phyloP scores from a whole-genome alignment of 2,113 vertebrate species.

The Thermophis baileyi region DNA sequence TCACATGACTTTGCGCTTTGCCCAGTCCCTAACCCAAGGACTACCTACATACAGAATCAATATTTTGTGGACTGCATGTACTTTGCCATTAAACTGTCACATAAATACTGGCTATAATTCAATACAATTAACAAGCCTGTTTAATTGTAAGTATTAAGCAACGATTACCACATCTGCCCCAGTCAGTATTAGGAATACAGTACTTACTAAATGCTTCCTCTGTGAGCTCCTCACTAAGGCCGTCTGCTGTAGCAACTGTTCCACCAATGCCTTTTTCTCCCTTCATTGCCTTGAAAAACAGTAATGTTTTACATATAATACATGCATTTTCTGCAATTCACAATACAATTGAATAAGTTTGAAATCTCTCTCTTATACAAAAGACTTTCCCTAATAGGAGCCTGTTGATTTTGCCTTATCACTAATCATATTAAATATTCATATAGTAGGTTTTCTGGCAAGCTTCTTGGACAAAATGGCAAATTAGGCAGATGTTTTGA shows the following conservation, averaged over 20 bases:
- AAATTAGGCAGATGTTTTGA: neutral
- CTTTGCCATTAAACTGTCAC: neutral
- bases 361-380: neutral
- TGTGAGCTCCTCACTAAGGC: constrained; percentile 90
- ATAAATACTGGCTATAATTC: neutral
- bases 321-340: neutral
- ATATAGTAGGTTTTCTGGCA: neutral
- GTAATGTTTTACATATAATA: neutral
- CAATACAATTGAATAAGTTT: neutral
- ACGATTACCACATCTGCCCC: neutral
- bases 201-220: constrained; percentile 94
- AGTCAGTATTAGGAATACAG: constrained; percentile 44
- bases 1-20: neutral
- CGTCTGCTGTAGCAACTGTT: constrained; percentile 78
- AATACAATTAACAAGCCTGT: neutral
- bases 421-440: neutral
- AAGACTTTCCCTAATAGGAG: neutral
- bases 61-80: neutral
- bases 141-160: neutral
- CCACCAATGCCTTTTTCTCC: constrained; percentile 94
- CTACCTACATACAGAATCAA: neutral
- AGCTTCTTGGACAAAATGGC: neutral
- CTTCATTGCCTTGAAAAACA: constrained; percentile 87
- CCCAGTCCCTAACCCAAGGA: neutral
- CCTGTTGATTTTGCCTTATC: neutral